Base-by-base conservation (phyloP, 2,888 invertebrate species). In the Drosophila lutescens region DNA sequence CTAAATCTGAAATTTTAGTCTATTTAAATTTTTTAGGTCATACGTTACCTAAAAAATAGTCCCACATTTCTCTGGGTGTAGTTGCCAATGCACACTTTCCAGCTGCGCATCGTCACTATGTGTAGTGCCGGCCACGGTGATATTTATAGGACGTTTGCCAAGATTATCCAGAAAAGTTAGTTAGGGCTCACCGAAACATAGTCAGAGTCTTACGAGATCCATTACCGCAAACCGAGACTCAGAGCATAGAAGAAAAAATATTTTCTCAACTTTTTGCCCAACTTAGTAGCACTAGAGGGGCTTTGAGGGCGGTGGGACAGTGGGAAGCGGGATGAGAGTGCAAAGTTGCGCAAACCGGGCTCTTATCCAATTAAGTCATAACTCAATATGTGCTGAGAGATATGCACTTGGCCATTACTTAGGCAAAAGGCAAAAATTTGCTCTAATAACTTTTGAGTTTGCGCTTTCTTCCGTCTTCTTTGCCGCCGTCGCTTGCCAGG, bases 351-450 rank as follows among this genome's bases (percentile, higher is more conserved):
- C 61, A 53, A 49, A 65, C 85, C 88, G 88, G 89, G 90, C 91
- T 89, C 80, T 88, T 81, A 90, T 90, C 91, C 91, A 90, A 91
- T 91, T 90, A 90, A 91, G 89, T 84, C 89, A 90, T 89, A 90
- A 91, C 89, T 90, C 89, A 91, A 90, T 91, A 88, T 86, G 88
- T 80, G 87, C 78, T 76, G 77, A 86, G 76, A 85, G 77, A 85
- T 86, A 78, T 78, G 87, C 85, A 88, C 81, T 88, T 70, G 85
- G 74, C 73, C 84, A 86, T 84, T 84, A 86, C 87, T 88, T 86
- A 81, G 85, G 87, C 77, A 57, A 80, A 74, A 78, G 88, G 84
- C 86, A 83, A 86, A 88, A 80, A 83, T 73, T 70, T 71, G 80
- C 84, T 76, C 84, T 83, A 88, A 83, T 83, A 83, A 83, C 78